Evolutionary conservation across 1,140 invertebrate genomes (phyloP).

Genomic region (Anthonomus grandis): DNA sequence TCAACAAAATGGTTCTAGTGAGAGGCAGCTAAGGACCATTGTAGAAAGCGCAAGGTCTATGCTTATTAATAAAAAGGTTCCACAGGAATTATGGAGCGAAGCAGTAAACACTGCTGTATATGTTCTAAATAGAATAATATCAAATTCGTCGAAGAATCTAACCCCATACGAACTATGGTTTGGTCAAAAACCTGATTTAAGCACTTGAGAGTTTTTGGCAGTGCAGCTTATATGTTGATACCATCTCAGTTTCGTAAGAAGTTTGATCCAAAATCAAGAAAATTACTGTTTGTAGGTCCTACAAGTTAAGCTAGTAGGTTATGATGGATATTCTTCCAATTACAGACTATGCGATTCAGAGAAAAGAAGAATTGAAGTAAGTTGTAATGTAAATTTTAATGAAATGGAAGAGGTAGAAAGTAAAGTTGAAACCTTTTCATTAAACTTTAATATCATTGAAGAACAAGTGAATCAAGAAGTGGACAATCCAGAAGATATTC

Average conservation of each 20-base stretch:
- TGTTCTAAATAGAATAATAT: constrained; percentile 31
- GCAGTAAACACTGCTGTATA: constrained; percentile 47
- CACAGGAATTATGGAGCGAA: constrained; percentile 50
- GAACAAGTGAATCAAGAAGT: too few relatives aligned
- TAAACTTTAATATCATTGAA: too few relatives aligned
- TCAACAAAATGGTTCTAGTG: constrained; percentile 48
- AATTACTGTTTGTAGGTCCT: constrained; percentile 27
- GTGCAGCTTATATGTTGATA: constrained; percentile 31
- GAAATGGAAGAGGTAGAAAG: constrained; percentile 16
- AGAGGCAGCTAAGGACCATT: constrained; percentile 47
- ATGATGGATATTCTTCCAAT: constrained; percentile 8
- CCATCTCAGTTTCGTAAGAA: constrained; percentile 24
- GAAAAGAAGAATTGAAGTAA: constrained; percentile 31
- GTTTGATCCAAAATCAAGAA: constrained; percentile 19
- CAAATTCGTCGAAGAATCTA: constrained; percentile 6
- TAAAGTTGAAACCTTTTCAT: too few relatives aligned
- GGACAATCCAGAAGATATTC: too few relatives aligned
- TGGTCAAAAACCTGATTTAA: constrained; percentile 23
- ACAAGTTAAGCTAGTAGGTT: too few relatives aligned
- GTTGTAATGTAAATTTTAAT: constrained; percentile 37
- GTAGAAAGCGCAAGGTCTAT: constrained; percentile 46
- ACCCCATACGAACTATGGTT: constrained; percentile 25
- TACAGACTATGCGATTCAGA: constrained; percentile 24
- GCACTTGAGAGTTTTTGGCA: constrained; percentile 39
- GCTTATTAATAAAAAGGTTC: constrained; percentile 42